phyloP scores from a whole-genome alignment of 2,113 vertebrate genomes.

The Cephalopterus ornatus region DNA sequence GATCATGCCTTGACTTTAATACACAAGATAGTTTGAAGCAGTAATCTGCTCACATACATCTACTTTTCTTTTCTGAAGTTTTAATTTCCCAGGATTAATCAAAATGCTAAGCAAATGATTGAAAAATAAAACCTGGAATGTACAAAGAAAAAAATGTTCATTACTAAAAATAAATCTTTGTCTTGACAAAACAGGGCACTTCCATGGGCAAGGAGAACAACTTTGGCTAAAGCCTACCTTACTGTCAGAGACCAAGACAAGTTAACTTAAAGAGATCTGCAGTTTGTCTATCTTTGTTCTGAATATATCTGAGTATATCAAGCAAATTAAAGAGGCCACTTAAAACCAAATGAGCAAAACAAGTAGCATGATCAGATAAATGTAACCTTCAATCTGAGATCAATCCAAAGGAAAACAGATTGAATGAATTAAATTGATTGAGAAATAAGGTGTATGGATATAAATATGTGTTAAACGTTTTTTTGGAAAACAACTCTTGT shows the following conservation, averaged over 20 bases:
- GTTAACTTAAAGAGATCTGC: background rate
- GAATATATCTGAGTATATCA: background rate
- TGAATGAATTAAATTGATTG: background rate
- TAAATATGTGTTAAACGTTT: background rate
- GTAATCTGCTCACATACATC: background rate
- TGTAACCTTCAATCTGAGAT: background rate
- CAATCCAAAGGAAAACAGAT: background rate
- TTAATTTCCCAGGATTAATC: background rate
- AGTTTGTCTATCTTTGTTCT: background rate
- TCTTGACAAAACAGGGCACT: background rate
- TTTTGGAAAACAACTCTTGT: background rate
- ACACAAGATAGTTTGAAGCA: background rate
- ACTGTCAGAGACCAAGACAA: background rate
- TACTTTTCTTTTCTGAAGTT: background rate
- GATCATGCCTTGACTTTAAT: background rate
- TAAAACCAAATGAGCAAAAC: background rate
- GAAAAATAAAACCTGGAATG: background rate
- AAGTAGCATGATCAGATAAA: background rate
- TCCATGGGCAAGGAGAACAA: background rate
- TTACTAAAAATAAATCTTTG: background rate
- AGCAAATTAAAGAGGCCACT: background rate
- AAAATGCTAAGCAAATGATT: background rate
- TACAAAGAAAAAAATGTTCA: rapidly evolving
- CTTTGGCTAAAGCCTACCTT: background rate
- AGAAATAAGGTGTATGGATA: background rate